phyloP scores from a whole-genome alignment of 1,140 invertebrate species.

The Temnothorax curvispinosus region DNA sequence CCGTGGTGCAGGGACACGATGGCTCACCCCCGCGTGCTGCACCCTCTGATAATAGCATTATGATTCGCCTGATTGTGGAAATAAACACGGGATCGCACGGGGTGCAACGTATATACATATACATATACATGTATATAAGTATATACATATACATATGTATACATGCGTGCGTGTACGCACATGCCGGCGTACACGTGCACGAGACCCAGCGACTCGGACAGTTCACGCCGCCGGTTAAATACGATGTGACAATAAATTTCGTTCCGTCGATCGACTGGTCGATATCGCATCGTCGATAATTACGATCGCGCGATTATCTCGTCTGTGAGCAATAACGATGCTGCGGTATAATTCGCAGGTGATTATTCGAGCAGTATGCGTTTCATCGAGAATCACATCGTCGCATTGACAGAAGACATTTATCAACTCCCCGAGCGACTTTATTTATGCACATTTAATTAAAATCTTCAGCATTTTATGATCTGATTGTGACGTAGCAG shows the following conservation, averaged over 20 bases:
- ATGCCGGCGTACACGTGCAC: neutral
- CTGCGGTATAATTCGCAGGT: constrained; percentile 47
- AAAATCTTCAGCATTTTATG: constrained; percentile 17
- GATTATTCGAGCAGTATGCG: constrained; percentile 51
- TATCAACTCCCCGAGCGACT: constrained; percentile 25
- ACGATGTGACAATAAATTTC: constrained; percentile 75
- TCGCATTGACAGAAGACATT: constrained; percentile 47
- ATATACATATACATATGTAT: constrained; percentile 12
- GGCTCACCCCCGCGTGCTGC: constrained; percentile 73
- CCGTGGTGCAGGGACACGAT: constrained; percentile 63
- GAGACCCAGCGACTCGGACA: constrained; percentile 60
- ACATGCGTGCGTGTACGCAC: constrained; percentile 29
- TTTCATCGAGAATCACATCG: constrained; percentile 52
- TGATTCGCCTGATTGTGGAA: constrained; percentile 83
- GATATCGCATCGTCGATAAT: constrained; percentile 62
- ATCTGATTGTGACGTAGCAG: neutral
- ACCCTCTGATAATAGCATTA: constrained; percentile 84
- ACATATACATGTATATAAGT: constrained; percentile 23
- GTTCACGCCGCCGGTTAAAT: constrained; percentile 78
- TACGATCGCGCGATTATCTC: constrained; percentile 64
- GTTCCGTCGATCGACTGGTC: constrained; percentile 70
- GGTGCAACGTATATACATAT: constrained; percentile 53
- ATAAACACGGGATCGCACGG: constrained; percentile 79
- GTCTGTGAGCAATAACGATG: constrained; percentile 50
- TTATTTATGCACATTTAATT: constrained; percentile 47